Percentiles rank a stretch among this genome's conserved stretches.
These are phyloP conservation scores for Montipora cactus DNA, from an alignment of 64 coral and sea anemone species.

Conservation along the genomic window DNA sequence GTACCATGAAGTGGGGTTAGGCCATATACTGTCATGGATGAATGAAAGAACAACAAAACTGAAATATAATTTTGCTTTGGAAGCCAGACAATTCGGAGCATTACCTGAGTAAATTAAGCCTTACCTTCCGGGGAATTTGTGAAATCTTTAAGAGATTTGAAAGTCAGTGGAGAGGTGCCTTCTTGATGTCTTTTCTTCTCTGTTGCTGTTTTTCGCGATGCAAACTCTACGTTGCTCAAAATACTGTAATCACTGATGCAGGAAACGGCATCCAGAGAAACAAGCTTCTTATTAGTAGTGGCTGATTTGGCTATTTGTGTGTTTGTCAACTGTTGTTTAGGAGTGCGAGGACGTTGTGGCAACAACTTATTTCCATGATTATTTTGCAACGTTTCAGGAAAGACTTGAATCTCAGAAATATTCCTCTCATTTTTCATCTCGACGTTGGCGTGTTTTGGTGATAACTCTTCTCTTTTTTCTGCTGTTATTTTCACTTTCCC, in stretches of 20 bases:
- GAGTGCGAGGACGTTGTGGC: constrained; percentile 32
- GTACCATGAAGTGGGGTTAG: too few species aligned
- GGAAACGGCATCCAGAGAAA: constrained; percentile 82
- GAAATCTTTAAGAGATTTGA: constrained; percentile 90
- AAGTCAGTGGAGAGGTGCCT: constrained; percentile 73
- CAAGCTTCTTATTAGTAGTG: constrained; percentile 9
- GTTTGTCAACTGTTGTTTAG: constrained; percentile 22
- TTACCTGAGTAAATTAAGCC: neutral
- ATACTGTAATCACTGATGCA: constrained; percentile 89
- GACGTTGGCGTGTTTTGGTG: neutral
- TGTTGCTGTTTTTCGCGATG: constrained; percentile 21
- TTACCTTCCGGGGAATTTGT: constrained; percentile 98
- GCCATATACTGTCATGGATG: too few species aligned
- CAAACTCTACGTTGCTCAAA: constrained; percentile 78
- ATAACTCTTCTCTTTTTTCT: neutral
- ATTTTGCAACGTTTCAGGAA: constrained; percentile 47
- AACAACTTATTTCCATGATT: constrained; percentile 55
- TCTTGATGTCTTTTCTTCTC: constrained; percentile 28
- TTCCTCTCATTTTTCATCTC: neutral
- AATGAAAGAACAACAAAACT: too few species aligned
- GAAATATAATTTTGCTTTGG: too few species aligned
- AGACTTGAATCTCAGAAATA: constrained; percentile 85
- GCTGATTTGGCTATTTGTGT: constrained; percentile 11
- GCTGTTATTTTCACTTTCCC: constrained; percentile 21
- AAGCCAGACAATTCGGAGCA: too few species aligned